Base-by-base conservation (phyloP, 2,797 vertebrate species). In the Phoxinus dragarum region DNA sequence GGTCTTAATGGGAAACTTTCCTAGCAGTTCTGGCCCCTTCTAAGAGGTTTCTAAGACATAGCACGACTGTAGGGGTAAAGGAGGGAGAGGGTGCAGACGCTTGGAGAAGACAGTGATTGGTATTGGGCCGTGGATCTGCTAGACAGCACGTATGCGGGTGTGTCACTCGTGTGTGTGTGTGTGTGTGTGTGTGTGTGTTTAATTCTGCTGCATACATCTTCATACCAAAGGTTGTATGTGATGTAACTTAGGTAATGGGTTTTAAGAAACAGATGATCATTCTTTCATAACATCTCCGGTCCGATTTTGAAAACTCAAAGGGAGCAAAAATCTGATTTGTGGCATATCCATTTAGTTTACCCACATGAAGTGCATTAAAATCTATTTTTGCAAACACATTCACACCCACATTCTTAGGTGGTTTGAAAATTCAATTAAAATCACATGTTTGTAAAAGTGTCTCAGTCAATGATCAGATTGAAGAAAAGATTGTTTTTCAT, bases 151-250 rank as follows among this genome's bases (percentile, higher is more conserved):
- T 47, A 84, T 67, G 21, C 9, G 86, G 59, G 64, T 80, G 54
- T 87, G 73, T 84, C 79, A 38, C 59, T 79, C 54, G n/a, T 77
- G 40, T 61, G 59, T 27, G 40, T 76, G 34, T 36, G 38, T 38
- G 36, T 38, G 36, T 36, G 61, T 80, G 52, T 87, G 72, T 84
- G 36, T 76, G 49, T 61, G 59, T 31, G 42, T 67, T 16, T 38
- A 68, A 68, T 80, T 82, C 12, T 73, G 54, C 56, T 6, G 3
- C 21, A 75, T 52, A 83, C 34, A 64, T 72, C 76, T 82, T 72
- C 52, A n/a, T 34, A 40, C 38, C 38, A 49, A 68, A 67, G 56
- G n/a, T 49, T 56, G 34, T 80, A 71, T 72, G 56, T 82, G 23
- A 81, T 84, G 69, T 56, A 82, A 38, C 36, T 74, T 44, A 17